A percentile compares a stretch with the other conserved stretches of the same genome.
Conservation (phyloP, 2,797 vertebrate species). For the Acanthornis magna region DNA sequence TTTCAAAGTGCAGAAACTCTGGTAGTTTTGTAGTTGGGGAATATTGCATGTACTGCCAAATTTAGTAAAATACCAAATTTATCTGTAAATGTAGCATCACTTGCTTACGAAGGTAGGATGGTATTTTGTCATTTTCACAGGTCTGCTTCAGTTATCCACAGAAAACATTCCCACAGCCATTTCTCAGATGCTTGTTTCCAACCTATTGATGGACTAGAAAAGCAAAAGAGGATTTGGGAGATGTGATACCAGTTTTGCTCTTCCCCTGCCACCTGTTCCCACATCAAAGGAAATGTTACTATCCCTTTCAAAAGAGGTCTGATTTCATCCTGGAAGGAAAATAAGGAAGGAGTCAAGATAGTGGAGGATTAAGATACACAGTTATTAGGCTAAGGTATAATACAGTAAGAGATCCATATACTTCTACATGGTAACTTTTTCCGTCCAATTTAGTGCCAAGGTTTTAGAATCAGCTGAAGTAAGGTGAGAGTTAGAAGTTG, state of each 20-base stretch:
- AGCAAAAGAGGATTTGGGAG: background rate
- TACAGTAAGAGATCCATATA: background rate
- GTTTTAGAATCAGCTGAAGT: background rate
- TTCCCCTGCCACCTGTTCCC: background rate
- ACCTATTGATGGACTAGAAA: background rate
- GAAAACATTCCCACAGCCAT: background rate
- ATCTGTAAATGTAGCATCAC: rapidly evolving
- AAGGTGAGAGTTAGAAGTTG: background rate
- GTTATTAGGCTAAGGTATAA: background rate
- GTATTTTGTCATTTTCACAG: background rate
- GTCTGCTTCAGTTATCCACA: background rate
- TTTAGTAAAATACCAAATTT: background rate
- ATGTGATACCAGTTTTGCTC: background rate
- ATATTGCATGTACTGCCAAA: background rate
- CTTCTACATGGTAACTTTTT: background rate
- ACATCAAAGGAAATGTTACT: background rate
- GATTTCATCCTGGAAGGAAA: background rate
- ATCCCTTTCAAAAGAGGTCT: background rate
- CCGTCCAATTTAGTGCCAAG: background rate
- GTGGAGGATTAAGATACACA: background rate
- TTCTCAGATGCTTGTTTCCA: background rate
- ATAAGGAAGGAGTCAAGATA: background rate
- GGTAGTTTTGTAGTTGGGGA: background rate
- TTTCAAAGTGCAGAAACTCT: background rate
- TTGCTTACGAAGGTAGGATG: background rate